Conservation (phyloP, 23 tunicate genomes). For the Oikopleura albicans region DNA sequence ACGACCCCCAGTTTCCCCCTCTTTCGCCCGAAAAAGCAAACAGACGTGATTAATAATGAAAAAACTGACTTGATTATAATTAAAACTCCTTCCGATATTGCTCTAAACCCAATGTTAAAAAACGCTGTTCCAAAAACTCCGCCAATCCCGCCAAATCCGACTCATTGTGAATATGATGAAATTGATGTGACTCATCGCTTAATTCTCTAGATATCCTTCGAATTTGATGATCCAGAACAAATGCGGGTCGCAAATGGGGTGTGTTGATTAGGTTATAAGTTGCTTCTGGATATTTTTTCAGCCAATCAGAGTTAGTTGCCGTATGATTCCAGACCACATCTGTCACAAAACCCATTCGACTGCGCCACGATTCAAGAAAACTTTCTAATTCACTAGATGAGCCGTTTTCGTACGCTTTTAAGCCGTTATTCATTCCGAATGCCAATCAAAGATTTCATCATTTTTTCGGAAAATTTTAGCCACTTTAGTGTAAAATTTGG, state of each 20-base stretch:
- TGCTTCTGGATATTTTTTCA: conserved; percentile 44
- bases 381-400: conserved; percentile 30
- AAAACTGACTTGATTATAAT: no score
- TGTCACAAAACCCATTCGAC: conserved; percentile 44
- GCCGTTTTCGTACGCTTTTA: conserved; percentile 21
- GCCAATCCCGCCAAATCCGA: conserved; percentile 22
- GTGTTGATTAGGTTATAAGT: conserved; percentile 47
- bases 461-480: no score
- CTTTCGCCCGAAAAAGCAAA: no score
- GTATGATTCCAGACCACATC: conserved; percentile 99
- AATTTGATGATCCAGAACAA: conserved; percentile 58
- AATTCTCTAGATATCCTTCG: conserved; percentile 37
- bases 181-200: conserved; percentile 18
- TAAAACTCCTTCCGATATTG: no score
- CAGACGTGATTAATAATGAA: no score
- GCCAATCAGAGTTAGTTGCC: conserved; percentile 52
- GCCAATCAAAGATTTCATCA: no score
- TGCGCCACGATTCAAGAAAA: conserved; percentile 32
- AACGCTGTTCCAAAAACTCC: conserved; percentile 20
- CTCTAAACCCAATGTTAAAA: conserved; percentile 40
- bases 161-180: conserved; percentile 20
- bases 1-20: no score
- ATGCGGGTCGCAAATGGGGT: conserved; percentile 70
- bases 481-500: no score
- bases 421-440: not conserved